A percentile compares a stretch with the other conserved stretches of the same genome.
phyloP scores from a whole-genome alignment of 2,888 invertebrate genomes.

The Rhamphomyia laevipes region DNA sequence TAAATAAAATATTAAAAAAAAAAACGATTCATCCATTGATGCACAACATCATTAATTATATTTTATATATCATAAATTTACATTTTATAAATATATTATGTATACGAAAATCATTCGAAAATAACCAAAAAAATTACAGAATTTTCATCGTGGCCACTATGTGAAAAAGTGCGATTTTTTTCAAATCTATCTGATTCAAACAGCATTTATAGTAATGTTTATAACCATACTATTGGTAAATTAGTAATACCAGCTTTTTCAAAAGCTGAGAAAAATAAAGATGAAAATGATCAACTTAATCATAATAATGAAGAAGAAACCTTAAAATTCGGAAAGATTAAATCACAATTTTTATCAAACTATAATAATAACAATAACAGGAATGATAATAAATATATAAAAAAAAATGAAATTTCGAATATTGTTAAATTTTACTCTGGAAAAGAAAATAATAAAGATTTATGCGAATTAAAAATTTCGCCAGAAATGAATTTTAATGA shows the following conservation, averaged over 20 bases:
- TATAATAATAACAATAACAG: background rate
- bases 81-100: too few species aligned
- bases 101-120: too few species aligned
- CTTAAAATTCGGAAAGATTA: too few species aligned
- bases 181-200: conserved; percentile 26
- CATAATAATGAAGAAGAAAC: conserved; percentile 2
- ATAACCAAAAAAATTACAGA: conserved; percentile 21
- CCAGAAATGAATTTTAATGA: too few species aligned
- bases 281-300: conserved; percentile 16
- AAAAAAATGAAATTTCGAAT: background rate
- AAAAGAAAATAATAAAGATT: too few species aligned
- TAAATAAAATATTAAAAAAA: too few species aligned
- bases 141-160: conserved; percentile 33
- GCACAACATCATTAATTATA: too few species aligned
- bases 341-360: too few species aligned
- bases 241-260: conserved; percentile 30
- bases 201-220: conserved; percentile 15
- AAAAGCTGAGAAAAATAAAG: conserved; percentile 24
- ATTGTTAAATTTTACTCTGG: background rate
- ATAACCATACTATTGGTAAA: conserved; percentile 27
- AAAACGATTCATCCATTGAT: too few species aligned
- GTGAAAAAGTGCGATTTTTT: conserved; percentile 34
- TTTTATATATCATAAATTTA: too few species aligned
- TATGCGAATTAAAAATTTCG: too few species aligned
- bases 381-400: background rate